Base-by-base conservation (phyloP, 2,888 invertebrate species). In the Eustalomyia histrio region DNA sequence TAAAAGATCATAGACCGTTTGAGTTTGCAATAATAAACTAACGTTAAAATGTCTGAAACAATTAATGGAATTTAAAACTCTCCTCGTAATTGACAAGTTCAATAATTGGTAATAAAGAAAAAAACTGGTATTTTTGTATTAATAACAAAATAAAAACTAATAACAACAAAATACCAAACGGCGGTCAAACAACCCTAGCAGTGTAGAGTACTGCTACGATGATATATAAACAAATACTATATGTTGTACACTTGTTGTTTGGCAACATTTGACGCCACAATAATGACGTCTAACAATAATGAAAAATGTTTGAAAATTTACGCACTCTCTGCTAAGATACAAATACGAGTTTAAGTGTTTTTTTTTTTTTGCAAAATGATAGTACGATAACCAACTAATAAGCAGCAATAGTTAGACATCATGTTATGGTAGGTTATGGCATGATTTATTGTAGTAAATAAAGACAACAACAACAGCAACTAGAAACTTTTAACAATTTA, bases 371-470 rank as follows among this genome's bases (percentile, higher is more conserved):
- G 17, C 35, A 17, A 18, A 21, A 2, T 29, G 29, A 3, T 29
- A 29, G 29, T 39, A 64, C 58, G 43, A 29, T 58, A 47, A 47
- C 17, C 6, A n/a, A 33, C 8, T 16, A 64, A 64, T 29, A 29
- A 29, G 29, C 29, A 4, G 9, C 35, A n/a, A 55, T 43, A 29
- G 29, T 7, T 29, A 29, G 14, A 1, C n/a, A 55, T 29, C 14
- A 64, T 55, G 24, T 76, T 76, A 68, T 47, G 75, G 68, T 53
- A 76, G 68, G 75, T 68, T 76, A 68, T 29, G 29, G 29, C 7
- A 29, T 68, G 55, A 68, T 76, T 68, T 76, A 68, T 75, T 61
- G 57, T 63, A 60, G 58, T 64, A 72, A 61, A 50, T 35, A 60
- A 72, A 18, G 18, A 58, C 50, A 61, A 18, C 29, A 50, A 35